A percentile compares a stretch with the other conserved stretches of the same genome.
Evolutionary conservation across 2,797 vertebrate genomes (phyloP).

Genomic region (Ctenopoma multispine): DNA sequence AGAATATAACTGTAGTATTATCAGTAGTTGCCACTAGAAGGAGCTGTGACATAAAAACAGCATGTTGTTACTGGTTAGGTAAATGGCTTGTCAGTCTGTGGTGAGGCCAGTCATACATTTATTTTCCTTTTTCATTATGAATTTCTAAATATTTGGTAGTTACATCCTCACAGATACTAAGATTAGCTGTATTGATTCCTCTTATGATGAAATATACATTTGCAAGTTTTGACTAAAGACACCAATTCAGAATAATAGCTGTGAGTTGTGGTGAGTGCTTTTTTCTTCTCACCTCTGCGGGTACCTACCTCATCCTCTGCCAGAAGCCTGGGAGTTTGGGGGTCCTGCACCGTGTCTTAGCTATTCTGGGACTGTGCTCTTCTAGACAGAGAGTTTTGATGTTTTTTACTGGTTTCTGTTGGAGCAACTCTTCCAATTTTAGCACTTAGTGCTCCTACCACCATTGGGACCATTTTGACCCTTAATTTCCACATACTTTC

Average conservation of each 20-base stretch:
- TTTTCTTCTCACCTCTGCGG: too few relatives aligned
- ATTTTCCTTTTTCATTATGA: background rate
- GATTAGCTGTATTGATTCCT: background rate
- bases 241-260: background rate
- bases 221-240: too few relatives aligned
- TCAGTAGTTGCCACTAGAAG: conserved; percentile 47
- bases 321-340: too few relatives aligned
- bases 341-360: too few relatives aligned
- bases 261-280: background rate
- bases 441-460: too few relatives aligned
- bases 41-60: conserved; percentile 5
- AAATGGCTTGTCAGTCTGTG: background rate
- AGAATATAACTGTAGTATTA: background rate
- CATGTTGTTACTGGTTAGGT: background rate
- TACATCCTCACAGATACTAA: background rate
- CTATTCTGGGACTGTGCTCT: too few relatives aligned
- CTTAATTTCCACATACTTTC: too few relatives aligned
- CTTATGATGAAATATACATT: background rate
- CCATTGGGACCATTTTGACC: too few relatives aligned
- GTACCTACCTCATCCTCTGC: too few relatives aligned
- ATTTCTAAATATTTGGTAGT: background rate
- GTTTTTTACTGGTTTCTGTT: too few relatives aligned
- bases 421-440: too few relatives aligned
- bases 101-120: background rate
- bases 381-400: too few relatives aligned